phyloP scores from a whole-genome alignment of 1,140 invertebrate species.

The Aphaenogaster ashmeadi region DNA sequence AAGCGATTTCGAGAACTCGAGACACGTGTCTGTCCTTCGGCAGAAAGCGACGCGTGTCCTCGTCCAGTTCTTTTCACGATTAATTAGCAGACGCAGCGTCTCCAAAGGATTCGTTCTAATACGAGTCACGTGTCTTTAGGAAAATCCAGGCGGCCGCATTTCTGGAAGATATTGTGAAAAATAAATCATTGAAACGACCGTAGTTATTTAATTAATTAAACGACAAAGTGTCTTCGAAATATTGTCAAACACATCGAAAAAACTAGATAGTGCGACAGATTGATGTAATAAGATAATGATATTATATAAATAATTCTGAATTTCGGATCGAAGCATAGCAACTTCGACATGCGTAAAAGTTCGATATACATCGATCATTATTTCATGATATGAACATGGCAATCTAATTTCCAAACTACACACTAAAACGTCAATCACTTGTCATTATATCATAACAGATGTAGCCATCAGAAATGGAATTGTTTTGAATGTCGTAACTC shows the following conservation, averaged over 20 bases:
- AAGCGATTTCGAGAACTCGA: constrained; percentile 58
- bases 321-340: background rate
- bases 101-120: constrained; percentile 13
- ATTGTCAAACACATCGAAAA: background rate
- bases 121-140: constrained; percentile 42
- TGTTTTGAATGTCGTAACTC: constrained; percentile 3
- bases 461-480: background rate
- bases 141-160: background rate
- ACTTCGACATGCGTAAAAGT: background rate
- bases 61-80: constrained; percentile 9
- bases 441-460: constrained; percentile 19
- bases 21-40: constrained; percentile 70
- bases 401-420: constrained; percentile 6
- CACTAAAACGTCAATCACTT: constrained; percentile 12
- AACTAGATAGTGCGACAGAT: background rate
- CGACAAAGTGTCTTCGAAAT: background rate
- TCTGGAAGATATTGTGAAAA: background rate
- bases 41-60: constrained; percentile 50
- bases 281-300: background rate
- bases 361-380: constrained; percentile 19
- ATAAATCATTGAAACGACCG: background rate
- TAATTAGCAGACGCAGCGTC: constrained; percentile 60
- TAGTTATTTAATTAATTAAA: background rate
- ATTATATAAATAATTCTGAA: background rate
- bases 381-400: background rate